phyloP scores from a whole-genome alignment of 2,113 vertebrate species.

The Charadrius vociferus region DNA sequence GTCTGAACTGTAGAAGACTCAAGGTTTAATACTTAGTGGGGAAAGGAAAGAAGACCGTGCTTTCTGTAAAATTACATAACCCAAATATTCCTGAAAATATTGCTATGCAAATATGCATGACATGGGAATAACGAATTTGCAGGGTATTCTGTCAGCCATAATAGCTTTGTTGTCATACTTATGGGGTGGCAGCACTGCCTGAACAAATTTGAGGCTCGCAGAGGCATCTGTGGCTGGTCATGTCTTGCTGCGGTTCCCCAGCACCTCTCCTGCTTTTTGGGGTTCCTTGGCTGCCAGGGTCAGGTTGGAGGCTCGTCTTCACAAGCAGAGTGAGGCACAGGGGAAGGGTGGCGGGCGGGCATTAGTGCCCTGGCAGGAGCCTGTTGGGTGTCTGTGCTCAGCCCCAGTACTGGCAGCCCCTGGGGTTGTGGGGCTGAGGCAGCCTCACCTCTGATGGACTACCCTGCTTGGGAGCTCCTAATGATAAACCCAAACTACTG shows the following conservation, averaged over 20 bases:
- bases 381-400: neutral
- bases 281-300: accelerated
- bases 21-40: neutral
- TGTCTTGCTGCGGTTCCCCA: accelerated
- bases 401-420: neutral
- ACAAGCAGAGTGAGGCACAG: neutral
- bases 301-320: neutral
- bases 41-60: neutral
- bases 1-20: neutral
- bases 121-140: neutral
- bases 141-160: neutral
- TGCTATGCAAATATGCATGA: neutral
- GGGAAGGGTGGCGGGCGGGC: accelerated
- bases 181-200: neutral
- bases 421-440: accelerated
- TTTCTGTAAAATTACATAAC: neutral
- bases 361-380: neutral
- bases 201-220: neutral
- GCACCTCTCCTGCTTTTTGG: neutral
- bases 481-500: neutral
- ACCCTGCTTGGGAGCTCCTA: neutral
- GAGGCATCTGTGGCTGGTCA: neutral
- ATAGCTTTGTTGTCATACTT: neutral
- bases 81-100: neutral
- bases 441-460: neutral